Base-by-base conservation (phyloP, 1,140 invertebrate species). In the Drosophila pruinosa region DNA sequence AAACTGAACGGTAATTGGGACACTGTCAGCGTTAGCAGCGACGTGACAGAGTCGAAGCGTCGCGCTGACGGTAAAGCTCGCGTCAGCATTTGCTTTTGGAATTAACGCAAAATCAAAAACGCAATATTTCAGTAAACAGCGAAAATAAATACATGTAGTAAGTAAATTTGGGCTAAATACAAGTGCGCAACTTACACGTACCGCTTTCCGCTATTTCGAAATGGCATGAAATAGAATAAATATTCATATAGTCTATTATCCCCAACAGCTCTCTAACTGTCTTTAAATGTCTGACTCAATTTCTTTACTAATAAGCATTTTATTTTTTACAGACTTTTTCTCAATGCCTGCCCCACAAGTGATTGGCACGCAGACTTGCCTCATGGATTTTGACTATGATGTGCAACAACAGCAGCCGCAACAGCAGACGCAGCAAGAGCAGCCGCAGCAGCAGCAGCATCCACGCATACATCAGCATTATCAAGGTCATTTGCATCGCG, bases 401-500 rank as follows among this genome's bases (percentile, higher is more conserved):
- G 48, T 62, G 15, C 74, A 74, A 59, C 64, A 65, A 58, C 57
- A 71, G 39, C 75, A 79, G 19, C 71, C 67, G 34, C 41, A 62
- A 24, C 63, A 53, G 19, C 71, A 88, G 54, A 61, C 59, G 19
- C 53, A 39, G n/a, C 65, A 63, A 12, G 61, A 71, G 7, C 58
- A 63, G 36, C 54, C 59, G 21, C 36, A 47, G 3, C 61, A 73
- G 7, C 50, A 67, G 14, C 65, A 65, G 17, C 72, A 73, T 43
- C 81, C 69, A 56, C 78, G 78, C 48, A 69, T 89, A 26, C 71
- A 89, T 71, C 88, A 86, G 65, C 78, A 85, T 76, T 90, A 89
- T 89, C 89, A 90, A 90, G 89, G 89, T 88, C 89, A 90, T 77
- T 90, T 90, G 81, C 89, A 90, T 76, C 89, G 89, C 81, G 73